Evolutionary conservation across 1,140 invertebrate species (phyloP), one percentile per base, ranked within the genome.

Genomic region (Apis florea): DNA sequence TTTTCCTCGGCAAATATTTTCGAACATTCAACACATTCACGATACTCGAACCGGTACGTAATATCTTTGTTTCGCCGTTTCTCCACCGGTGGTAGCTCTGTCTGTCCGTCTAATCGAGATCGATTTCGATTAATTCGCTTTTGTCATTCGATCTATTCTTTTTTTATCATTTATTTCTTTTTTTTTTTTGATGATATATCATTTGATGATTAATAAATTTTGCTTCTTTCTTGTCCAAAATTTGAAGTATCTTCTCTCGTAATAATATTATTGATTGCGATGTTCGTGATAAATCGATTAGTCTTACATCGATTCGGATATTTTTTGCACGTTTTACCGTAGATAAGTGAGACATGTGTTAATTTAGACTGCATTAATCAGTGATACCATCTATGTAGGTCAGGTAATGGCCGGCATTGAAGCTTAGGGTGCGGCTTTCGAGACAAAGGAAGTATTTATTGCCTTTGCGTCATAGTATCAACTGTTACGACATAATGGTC

Each of bases 361-460:
- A 87, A 90, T 89, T 86, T 58, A 70, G 64, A 58, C 78, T 76
- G 63, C 88, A 85, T 87, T 88, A 88, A 90, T 91, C 83, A 85
- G 73, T 81, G 83, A 89, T 85, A 89, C 63, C 59, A 87, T 86
- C 78, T 79, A 88, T 89, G 83, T 90, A 83, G 85, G 88, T 85
- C 86, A 87, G 77, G 85, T 90, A 88, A 90, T 87, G 88, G 85
- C 58, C 79, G 87, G 78, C 79, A 84, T 84, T 83, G 85, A 85
- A 83, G 81, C 68, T 68, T 74, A 85, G 89, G 89, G 83, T 77
- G 89, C 87, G 90, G 85, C 88, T 86, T 64, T 31, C 79, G 83
- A 88, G 82, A 91, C 89, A 90, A 90, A 89, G 75, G 71, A 81
- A 66, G 80, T 88, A 90, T 91, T 91, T 88, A 88, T 92, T 75